A percentile compares a stretch with the other conserved stretches of the same genome.
Evolutionary conservation across 37 sponge, comb jelly and placozoan genomes (phyloP).

Genomic region (Spongia lamella): DNA sequence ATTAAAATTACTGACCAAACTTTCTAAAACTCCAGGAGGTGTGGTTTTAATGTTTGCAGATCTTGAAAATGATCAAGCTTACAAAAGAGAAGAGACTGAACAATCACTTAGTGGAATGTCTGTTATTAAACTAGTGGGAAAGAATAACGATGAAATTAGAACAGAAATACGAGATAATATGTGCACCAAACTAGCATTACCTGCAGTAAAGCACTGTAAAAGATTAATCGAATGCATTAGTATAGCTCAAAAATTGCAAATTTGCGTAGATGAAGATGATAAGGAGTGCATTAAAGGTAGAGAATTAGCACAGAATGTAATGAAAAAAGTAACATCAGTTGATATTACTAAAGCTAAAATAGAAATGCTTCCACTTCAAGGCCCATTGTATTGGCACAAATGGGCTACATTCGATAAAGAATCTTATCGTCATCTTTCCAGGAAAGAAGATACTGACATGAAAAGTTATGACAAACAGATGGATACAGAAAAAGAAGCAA

Average conservation of each 20-base stretch:
- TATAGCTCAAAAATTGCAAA: background rate
- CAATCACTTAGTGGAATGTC: background rate
- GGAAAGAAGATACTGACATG: background rate
- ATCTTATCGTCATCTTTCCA: background rate
- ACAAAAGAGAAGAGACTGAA: background rate
- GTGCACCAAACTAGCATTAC: too few species aligned
- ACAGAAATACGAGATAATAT: background rate
- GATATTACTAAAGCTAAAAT: slow-evolving; percentile 2
- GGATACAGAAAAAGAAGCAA: background rate
- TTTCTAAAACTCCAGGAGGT: slow-evolving; percentile 11
- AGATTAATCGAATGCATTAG: background rate
- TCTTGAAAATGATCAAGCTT: background rate
- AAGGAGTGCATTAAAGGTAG: background rate
- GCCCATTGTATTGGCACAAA: slow-evolving; percentile 10
- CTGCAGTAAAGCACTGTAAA: background rate
- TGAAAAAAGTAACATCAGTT: background rate
- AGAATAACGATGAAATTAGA: background rate
- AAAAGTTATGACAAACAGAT: background rate
- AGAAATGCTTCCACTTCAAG: slow-evolving; percentile 20
- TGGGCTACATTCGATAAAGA: slow-evolving; percentile 25
- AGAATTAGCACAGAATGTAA: background rate
- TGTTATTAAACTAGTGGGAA: too few species aligned
- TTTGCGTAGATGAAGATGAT: slow-evolving; percentile 27
- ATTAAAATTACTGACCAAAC: background rate
- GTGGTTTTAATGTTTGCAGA: slow-evolving; percentile 1